Evolutionary conservation across 2,797 vertebrate species (phyloP).

Genomic region (Avahi laniger): DNA sequence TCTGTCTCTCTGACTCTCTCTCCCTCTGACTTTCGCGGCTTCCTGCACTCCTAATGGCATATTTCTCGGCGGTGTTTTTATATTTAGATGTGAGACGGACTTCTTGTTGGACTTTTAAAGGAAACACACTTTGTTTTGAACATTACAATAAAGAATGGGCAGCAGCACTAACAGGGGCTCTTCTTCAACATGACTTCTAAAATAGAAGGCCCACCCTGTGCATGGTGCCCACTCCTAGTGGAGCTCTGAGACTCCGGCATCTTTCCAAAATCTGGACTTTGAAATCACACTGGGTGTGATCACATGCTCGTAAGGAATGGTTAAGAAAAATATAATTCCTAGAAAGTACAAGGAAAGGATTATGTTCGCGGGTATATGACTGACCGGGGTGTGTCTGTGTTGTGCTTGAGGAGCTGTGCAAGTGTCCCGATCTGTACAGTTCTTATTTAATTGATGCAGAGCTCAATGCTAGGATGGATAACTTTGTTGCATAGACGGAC

Average conservation of each 20-base stretch:
- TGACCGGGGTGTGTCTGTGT: not conserved
- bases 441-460: not conserved
- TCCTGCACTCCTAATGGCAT: not conserved
- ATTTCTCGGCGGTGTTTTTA: conserved; percentile 40
- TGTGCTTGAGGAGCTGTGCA: not conserved
- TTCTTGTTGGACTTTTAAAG: not conserved
- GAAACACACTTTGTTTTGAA: not conserved
- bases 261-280: not conserved
- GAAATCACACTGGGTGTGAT: not conserved
- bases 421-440: not conserved
- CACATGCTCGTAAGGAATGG: not conserved
- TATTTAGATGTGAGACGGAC: conserved; percentile 31
- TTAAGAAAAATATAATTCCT: not conserved
- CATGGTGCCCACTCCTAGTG: fast-evolving
- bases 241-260: not conserved
- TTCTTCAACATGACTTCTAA: not conserved
- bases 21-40: not conserved
- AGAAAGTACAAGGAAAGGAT: not conserved
- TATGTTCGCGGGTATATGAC: not conserved
- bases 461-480: not conserved
- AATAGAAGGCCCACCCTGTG: not conserved
- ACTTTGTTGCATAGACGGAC: not conserved
- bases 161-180: fast-evolving
- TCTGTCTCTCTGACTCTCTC: not conserved
- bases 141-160: not conserved